Evolutionary conservation across 2,113 vertebrate genomes (phyloP).

Genomic region (Megaceryle maxima): DNA sequence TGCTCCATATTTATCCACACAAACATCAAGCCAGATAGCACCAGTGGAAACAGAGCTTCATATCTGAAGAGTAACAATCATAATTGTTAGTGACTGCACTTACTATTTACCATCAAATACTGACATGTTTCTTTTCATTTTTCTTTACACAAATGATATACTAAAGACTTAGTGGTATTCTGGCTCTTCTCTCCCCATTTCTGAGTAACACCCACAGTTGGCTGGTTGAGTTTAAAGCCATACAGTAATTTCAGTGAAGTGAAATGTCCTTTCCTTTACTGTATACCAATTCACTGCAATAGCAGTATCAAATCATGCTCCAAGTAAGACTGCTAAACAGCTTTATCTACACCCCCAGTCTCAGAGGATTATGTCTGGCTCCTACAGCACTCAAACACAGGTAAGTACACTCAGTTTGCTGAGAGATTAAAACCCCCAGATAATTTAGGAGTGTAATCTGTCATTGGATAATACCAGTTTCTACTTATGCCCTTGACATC

Average conservation of each 20-base stretch:
- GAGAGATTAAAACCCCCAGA: background rate
- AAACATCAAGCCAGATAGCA: slow-evolving; percentile 90
- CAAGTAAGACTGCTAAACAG: background rate
- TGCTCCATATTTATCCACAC: slow-evolving; percentile 92
- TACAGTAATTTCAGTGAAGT: background rate
- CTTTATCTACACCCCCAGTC: background rate
- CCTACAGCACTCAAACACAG: background rate
- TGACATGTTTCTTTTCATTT: background rate
- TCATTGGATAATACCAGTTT: background rate
- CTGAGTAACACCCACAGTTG: background rate
- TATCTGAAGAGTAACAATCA: slow-evolving; percentile 72
- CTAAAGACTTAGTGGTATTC: background rate
- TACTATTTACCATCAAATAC: background rate
- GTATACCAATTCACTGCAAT: background rate
- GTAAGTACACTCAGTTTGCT: too few species aligned
- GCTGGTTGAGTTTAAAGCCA: background rate
- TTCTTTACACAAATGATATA: background rate
- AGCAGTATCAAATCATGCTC: background rate
- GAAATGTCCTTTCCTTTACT: background rate
- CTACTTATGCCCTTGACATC: background rate
- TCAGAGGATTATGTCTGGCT: background rate
- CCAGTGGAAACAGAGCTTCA: slow-evolving; percentile 91
- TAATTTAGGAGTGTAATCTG: background rate
- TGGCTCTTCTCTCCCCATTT: background rate
- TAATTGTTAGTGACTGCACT: background rate